Percentiles rank a stretch among this genome's conserved stretches.
Evolutionary conservation across 2,113 vertebrate genomes (phyloP).

Genomic region (Gorsachius goisagi): DNA sequence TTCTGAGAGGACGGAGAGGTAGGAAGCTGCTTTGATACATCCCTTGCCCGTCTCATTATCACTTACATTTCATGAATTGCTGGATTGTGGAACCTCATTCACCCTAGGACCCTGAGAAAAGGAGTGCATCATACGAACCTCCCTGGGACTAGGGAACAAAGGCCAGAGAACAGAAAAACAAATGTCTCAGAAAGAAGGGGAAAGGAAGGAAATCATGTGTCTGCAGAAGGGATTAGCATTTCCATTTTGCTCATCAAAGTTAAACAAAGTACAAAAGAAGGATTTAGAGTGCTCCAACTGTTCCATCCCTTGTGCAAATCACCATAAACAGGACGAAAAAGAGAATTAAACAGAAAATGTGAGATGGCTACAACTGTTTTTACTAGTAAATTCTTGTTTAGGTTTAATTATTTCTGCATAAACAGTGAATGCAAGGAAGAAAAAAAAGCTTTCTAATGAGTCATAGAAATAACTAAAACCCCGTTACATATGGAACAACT

Average conservation of each 20-base stretch:
- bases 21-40: neutral
- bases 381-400: neutral
- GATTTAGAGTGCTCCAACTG: slow-evolving; percentile 46
- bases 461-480: neutral
- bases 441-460: neutral
- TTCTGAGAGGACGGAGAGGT: neutral
- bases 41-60: neutral
- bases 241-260: slow-evolving; percentile 60
- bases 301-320: neutral
- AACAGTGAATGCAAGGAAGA: neutral
- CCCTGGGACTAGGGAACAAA: neutral
- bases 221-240: slow-evolving; percentile 56
- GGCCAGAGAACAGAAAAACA: slow-evolving; percentile 15
- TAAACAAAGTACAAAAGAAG: slow-evolving; percentile 57
- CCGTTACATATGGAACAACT: accelerated
- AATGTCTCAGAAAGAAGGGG: slow-evolving; percentile 8
- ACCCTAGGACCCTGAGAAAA: neutral
- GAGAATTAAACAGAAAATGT: slow-evolving; percentile 28
- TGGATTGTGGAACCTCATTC: neutral
- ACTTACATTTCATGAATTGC: neutral
- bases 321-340: slow-evolving; percentile 33
- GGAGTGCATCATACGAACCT: neutral
- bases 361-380: neutral
- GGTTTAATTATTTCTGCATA: neutral
- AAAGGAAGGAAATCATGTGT: slow-evolving; percentile 54